A percentile compares a stretch with the other conserved stretches of the same genome.
phyloP scores from a whole-genome alignment of 2,113 vertebrate genomes.

The Cygnus atratus region DNA sequence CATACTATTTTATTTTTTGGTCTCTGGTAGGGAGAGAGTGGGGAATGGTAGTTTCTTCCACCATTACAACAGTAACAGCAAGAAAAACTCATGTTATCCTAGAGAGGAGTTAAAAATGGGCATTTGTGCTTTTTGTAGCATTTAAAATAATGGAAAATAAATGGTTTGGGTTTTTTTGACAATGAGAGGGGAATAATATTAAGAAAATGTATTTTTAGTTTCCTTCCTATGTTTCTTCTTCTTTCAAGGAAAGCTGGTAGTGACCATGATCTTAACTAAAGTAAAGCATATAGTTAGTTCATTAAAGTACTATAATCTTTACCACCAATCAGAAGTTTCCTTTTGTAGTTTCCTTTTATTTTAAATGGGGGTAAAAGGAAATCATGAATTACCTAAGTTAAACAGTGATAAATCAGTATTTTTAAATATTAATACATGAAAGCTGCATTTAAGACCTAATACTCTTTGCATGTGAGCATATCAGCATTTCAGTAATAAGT shows the following conservation, averaged over 20 bases:
- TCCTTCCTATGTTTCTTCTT: not conserved
- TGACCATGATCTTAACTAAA: not conserved
- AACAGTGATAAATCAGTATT: not conserved
- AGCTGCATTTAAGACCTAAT: not conserved
- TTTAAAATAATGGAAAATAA: not conserved
- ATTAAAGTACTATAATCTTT: not conserved
- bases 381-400: not conserved
- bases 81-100: not conserved
- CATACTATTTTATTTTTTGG: not conserved
- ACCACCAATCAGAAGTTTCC: not conserved
- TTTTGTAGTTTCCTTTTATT: not conserved
- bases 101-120: not conserved
- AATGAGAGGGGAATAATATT: not conserved
- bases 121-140: not conserved
- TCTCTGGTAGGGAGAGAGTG: not conserved
- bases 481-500: not conserved
- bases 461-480: not conserved
- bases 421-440: not conserved
- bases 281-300: not conserved
- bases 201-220: not conserved
- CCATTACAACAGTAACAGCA: not conserved
- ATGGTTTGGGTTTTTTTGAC: not conserved
- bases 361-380: not conserved
- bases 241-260: not conserved
- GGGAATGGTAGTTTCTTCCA: not conserved